A percentile compares a stretch with the other conserved stretches of the same genome.
Conservation (phyloP, 2,888 invertebrate genomes). For the Agrochola lota region DNA sequence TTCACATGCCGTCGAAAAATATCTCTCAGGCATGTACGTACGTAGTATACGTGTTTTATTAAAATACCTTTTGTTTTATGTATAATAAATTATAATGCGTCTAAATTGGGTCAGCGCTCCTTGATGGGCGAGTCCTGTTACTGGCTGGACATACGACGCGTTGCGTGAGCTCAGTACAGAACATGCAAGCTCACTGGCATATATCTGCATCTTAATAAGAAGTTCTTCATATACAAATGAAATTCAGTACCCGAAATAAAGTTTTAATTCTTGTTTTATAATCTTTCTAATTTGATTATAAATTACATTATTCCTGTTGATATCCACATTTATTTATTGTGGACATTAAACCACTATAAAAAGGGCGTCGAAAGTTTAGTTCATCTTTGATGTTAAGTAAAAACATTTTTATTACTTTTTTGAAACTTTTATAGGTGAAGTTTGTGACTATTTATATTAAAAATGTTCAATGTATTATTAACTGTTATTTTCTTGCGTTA, state of each 20-base stretch:
- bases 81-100: no score
- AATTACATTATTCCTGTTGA: constrained; percentile 74
- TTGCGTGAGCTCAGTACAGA: no score
- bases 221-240: not conserved
- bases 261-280: not conserved
- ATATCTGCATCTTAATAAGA: no score
- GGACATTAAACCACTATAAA: constrained; percentile 76
- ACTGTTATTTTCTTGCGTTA: constrained; percentile 50
- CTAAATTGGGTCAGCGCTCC: no score
- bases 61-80: no score
- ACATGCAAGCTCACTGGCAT: no score
- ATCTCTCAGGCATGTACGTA: no score
- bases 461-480: constrained; percentile 63
- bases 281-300: constrained; percentile 73
- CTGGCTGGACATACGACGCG: no score
- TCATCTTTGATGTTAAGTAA: constrained; percentile 73
- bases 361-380: constrained; percentile 69
- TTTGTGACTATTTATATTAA: constrained; percentile 70
- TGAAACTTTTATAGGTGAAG: constrained; percentile 76
- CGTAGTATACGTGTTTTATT: no score
- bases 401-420: constrained; percentile 71
- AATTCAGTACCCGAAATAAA: not conserved
- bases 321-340: constrained; percentile 74
- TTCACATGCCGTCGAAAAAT: no score
- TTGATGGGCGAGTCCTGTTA: no score